Evolutionary conservation across 2,113 vertebrate genomes (phyloP).

Genomic region (Hippocampus guttulatus): DNA sequence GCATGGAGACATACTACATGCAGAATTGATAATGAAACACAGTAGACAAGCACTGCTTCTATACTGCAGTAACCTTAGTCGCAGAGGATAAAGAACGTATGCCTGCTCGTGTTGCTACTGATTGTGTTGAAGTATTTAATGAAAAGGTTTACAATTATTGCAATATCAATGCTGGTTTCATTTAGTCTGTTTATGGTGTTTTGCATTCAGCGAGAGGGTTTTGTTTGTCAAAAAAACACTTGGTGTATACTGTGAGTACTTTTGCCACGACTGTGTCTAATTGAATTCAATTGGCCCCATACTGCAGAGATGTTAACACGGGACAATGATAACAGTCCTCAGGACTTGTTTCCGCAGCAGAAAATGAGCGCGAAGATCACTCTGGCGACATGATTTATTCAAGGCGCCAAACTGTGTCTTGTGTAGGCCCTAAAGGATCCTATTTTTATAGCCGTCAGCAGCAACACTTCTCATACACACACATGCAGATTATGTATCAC

Average conservation of each 20-base stretch:
- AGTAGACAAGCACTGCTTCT: no score
- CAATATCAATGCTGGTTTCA: not conserved
- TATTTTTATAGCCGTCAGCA: constrained; percentile 61
- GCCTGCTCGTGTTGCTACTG: not conserved
- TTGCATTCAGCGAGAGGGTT: no score
- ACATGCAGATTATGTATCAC: constrained; percentile 44
- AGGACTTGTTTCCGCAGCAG: constrained; percentile 57
- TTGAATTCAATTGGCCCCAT: constrained; percentile 63
- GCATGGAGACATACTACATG: no score
- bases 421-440: constrained; percentile 59
- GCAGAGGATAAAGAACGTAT: not conserved
- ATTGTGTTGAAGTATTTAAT: not conserved
- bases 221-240: no score
- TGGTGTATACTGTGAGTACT: not conserved
- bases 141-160: not conserved
- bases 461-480: constrained; percentile 54
- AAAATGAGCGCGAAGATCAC: constrained; percentile 57
- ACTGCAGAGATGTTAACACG: constrained; percentile 65
- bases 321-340: constrained; percentile 64
- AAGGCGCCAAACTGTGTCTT: constrained; percentile 62
- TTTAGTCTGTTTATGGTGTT: no score
- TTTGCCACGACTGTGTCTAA: constrained; percentile 62
- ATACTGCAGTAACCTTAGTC: no score
- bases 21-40: no score
- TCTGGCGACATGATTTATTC: constrained; percentile 66